Evolutionary conservation across 1,140 invertebrate species (phyloP), one percentile per base, ranked within the genome.

Genomic region (Cydia fagiglandana): DNA sequence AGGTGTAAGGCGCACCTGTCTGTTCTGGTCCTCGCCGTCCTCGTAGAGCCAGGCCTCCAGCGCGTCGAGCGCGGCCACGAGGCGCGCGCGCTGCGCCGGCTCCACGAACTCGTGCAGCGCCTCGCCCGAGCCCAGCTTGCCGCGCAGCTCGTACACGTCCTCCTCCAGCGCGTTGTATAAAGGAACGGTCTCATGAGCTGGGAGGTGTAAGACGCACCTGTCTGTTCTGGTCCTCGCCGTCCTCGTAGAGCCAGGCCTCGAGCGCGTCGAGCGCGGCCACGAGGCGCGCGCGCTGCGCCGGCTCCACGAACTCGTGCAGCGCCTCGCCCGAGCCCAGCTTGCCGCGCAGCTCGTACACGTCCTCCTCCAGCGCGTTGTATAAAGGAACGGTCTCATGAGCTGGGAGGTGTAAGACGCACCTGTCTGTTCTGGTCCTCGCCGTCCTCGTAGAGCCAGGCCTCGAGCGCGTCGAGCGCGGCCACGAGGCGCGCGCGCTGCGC

Each of bases 401-500:
- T 2, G 24, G 1, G 0, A 0, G 24, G 24, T 24, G 24, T 24
- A 24, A 24, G 24, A 2, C 24, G 97, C 95, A 73, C 98, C 95
- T 97, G 96, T 93, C 97, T 96, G 64, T 96, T 95, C 86, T 98
- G 97, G 84, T 99, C 97, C 90, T 99, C 98, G 0, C 99, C 98
- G 61, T 94, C 94, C 78, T 98, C 97, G 86, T 99, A 99, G 0
- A 99, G 93, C 99, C 99, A 99, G 85, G 97, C 96, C 93, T 99
- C 41, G 41, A 45, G 41, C 9, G 41, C 41, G 41, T 45, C 41
- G 41, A 45, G 41, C 41, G 41, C 92, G 75, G 91, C 85, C 47
- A 95, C 95, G 75, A 99, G 95, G 0, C 92, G 81, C 73, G 95
- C 94, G 79, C 96, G 94, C 76, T 97, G 96, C 7, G 93, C 86